Base-by-base conservation (phyloP, 1,140 invertebrate species). In the Aphidius gifuensis region DNA sequence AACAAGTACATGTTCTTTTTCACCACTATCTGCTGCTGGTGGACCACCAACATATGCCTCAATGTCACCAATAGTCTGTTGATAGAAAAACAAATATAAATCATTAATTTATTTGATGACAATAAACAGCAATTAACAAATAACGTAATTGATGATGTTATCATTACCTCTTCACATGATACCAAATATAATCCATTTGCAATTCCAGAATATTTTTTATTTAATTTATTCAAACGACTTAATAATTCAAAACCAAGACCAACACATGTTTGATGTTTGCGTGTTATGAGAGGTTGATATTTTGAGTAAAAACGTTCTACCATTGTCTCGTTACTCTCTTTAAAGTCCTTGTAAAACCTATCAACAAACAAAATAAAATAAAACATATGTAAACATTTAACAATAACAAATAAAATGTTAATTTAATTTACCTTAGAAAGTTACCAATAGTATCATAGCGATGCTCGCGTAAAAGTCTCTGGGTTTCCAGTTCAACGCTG, bases 1-100 rank as follows among this genome's bases (percentile, higher is more conserved):
- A 11, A 93, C 87, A 74, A 95, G 82, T 38, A 94, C 92, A 74
- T 96, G 94, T 77, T 96, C 94, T 80, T 95, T 95, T 71, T 94
- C 91, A 2, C 89, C 84, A 49, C 83, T 85, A 47, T 87, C 85
- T 48, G 82, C 78, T 44, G 86, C 83, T 8, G 84, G 83, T 61
- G 80, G 79, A 16, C 84, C 81, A 49, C 83, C 81, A 2, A 90
- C 84, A 69, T 92, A 92, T 42, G 84, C 83, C n/a, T 82, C 75
- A 49, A 88, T 81, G 53, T 87, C 84, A 48, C 85, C 86, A 61
- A 92, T 89, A 53, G 87, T 79, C 78, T 81, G 51, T 1, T 32
- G 2, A 32, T 32, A 68, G 40, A 53, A 49, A 32, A 58, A 47
- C 5, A 21, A 51, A 39, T 16, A 16, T 44, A 23, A 54, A 53